Percentiles rank a stretch among this genome's conserved stretches.
Conservation (phyloP, 1,140 invertebrate species). For the Euglossa dilemma region DNA sequence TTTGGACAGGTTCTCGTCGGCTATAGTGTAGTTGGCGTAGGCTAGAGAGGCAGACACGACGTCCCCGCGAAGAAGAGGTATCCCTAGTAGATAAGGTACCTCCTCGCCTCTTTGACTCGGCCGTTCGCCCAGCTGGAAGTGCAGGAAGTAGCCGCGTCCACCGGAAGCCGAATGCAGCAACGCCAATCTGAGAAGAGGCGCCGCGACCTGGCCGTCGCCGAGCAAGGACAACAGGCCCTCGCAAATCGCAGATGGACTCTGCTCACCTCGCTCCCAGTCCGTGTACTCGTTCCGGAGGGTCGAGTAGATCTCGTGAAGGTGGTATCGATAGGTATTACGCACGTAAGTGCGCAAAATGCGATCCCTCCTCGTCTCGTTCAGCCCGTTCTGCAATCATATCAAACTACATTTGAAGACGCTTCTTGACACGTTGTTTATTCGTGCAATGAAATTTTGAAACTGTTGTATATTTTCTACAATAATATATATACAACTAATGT, state of each 20-base stretch:
- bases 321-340: slow-evolving; percentile 93
- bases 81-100: slow-evolving; percentile 95
- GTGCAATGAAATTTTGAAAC: too few relatives aligned
- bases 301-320: slow-evolving; percentile 95
- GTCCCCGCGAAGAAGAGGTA: slow-evolving; percentile 89
- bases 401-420: too few relatives aligned
- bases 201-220: slow-evolving; percentile 93
- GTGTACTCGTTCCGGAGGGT: slow-evolving; percentile 96
- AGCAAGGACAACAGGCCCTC: slow-evolving; percentile 84
- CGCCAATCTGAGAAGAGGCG: slow-evolving; percentile 91
- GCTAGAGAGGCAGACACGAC: slow-evolving; percentile 79
- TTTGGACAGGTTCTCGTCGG: slow-evolving; percentile 88
- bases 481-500: too few relatives aligned
- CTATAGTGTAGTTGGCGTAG: slow-evolving; percentile 87
- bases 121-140: slow-evolving; percentile 92
- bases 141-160: slow-evolving; percentile 92
- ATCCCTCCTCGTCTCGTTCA: slow-evolving; percentile 92
- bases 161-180: slow-evolving; percentile 90
- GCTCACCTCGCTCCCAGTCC: slow-evolving; percentile 92
- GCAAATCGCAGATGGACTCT: slow-evolving; percentile 86
- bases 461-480: too few relatives aligned
- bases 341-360: slow-evolving; percentile 93
- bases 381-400: slow-evolving; percentile 88
- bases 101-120: slow-evolving; percentile 95
- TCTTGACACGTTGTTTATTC: too few relatives aligned